Evolutionary conservation across 2,888 invertebrate genomes (phyloP), one percentile per base, ranked within the genome.

Genomic region (Cephalotes varians): DNA sequence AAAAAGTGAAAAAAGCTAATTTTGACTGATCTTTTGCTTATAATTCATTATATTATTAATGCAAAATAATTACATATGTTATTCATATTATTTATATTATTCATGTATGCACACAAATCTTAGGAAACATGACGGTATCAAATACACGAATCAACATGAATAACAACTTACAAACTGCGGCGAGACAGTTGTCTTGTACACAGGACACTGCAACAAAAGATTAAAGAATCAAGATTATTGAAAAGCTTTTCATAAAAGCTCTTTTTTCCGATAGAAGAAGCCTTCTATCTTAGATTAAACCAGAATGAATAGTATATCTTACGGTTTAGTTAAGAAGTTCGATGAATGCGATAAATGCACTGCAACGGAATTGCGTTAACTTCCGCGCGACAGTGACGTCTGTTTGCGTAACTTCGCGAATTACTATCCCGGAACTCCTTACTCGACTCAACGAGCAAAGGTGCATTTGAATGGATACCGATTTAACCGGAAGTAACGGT

Each of bases 401-500:
- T 54, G 69, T 54, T 77, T 40, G 77, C 71, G 71, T 25, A 69
- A 77, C 71, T 77, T 77, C 18, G 31, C 71, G 44, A 69, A 69
- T 54, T 56, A 64, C 40, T 56, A 21, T 69, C 7, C 56, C n/a
- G 56, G 18, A 77, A 77, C 21, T 71, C 56, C 49, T 77, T 77
- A 31, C 56, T 18, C 54, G 71, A 34, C 44, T 69, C 71, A 56
- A 40, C 18, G 40, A 54, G 77, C 77, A 77, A 71, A 77, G 71
- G 44, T 77, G 21, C 31, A 71, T 71, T 44, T 18, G 31, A 77
- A 69, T 77, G 56, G 71, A 25, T 69, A 54, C 12, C 44, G 31
- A 31, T 77, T 71, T 54, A 77, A 56, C 31, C 40, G 44, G 31
- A 69, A 71, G 77, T 31, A 56, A 77, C 31, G 54, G 31, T 74